Evolutionary conservation across 2,888 invertebrate species (phyloP), one percentile per base, ranked within the genome.

Genomic region (Cephus runcator): DNA sequence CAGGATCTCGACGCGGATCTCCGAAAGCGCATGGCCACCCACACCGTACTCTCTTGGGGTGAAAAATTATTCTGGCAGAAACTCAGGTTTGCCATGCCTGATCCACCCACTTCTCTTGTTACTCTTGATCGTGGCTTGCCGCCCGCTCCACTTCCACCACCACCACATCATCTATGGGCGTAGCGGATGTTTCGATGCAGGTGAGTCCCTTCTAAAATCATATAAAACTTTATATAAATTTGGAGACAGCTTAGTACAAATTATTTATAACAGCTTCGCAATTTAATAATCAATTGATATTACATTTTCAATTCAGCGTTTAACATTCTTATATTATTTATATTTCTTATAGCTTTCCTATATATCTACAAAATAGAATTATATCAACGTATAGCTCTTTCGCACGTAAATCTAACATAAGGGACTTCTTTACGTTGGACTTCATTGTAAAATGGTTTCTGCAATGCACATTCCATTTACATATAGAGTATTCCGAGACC

Each of bases 21-120:
- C 90, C 94, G 97, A 85, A 94, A 97, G 89, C 97, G 97, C 92
- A 93, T 98, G 88, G 95, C 97, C 89, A 96, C 96, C 77, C 96
- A 96, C 92, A 96, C 96, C 87, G 96, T 96, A 92, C 95, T 98
- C 89, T 96, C 96, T 92, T 97, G 96, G 95, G 96, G 96, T 83
- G 97, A 98, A 92, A 95, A 96, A 89, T 95, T 96, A 90, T 98
- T 98, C 93, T 98, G 98, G 98, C 97, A 97, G 90, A 97, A 98
- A 92, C 93, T 98, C 80, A 94, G 96, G 87, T 96, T 96, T 88
- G 96, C 97, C 75, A 94, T 98, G 94, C 97, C 97, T 77, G 96
- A 96, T 91, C 86, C 87, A 31, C 83, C 83, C 75, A 75, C 78
- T n/a, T 78, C 80, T 56, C 77, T 82, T 75, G 80, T 82, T 75